Conservation (phyloP, 1,140 invertebrate species). For the Drosophila erecta region DNA sequence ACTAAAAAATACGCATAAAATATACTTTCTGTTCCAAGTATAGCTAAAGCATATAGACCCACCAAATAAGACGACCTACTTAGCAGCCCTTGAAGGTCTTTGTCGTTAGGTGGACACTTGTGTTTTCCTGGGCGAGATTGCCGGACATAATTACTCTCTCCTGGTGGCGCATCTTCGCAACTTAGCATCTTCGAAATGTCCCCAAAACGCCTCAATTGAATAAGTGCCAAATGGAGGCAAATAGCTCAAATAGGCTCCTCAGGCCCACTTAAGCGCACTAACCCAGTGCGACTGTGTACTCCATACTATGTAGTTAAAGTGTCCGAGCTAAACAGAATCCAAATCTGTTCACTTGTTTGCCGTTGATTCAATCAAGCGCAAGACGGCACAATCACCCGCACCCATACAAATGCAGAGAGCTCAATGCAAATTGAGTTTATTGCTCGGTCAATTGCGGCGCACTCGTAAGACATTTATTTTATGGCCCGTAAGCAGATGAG, state of each 20-base stretch:
- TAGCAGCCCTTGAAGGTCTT: conserved; percentile 42
- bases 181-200: conserved; percentile 14
- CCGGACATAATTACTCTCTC: conserved; percentile 30
- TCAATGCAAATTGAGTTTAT: conserved; percentile 73
- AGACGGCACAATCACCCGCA: conserved; percentile 13
- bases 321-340: conserved; percentile 47
- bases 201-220: conserved; percentile 56
- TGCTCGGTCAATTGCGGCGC: conserved; percentile 67
- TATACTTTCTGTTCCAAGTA: background rate
- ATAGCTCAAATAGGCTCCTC: conserved; percentile 16
- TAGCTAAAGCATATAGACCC: background rate
- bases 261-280: conserved; percentile 32
- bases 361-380: conserved; percentile 72
- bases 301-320: conserved; percentile 56
- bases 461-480: conserved; percentile 47
- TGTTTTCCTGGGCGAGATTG: conserved; percentile 6
- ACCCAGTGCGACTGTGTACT: conserved; percentile 38
- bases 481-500: conserved; percentile 35
- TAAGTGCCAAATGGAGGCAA: conserved; percentile 58
- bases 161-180: conserved; percentile 14
- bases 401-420: conserved; percentile 18
- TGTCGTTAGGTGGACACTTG: conserved; percentile 8
- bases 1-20: too few species aligned
- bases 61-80: conserved; percentile 27
- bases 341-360: conserved; percentile 61